Evolutionary conservation across 2,113 vertebrate species (phyloP), one percentile per base, ranked within the genome.

Genomic region (Clarias gariepinus): DNA sequence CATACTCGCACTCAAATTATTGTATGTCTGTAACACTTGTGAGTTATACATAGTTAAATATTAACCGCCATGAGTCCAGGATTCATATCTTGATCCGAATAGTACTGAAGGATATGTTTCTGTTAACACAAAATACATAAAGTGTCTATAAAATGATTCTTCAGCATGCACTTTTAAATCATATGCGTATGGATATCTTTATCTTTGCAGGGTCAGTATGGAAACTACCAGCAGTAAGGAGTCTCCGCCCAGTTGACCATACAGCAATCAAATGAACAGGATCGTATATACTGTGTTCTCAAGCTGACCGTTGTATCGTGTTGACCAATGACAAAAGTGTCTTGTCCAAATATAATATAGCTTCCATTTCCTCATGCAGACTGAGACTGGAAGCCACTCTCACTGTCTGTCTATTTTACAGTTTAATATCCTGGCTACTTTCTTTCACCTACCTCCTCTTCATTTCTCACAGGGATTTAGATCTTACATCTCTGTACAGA

Each of bases 141-240:
- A 47, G 47, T 30, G 13, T 28, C 21, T n/a, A 8, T 4, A 7
- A 69, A 33, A 69, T 3, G 0, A 69, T 33, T 30, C 33, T 18
- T n/a, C 28, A 66, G 0, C 68, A 15, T 53, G 33, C 28, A 25
- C 12, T 82, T 52, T 23, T 63, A 8, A 77, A 3, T 57, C 55
- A 0, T 0, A 3, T 57, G 41, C 19, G 78, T 91, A 88, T 76
- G 13, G 6, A 6, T 80, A 36, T 91, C 86, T 18, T 94, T 80
- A 23, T 79, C 90, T 91, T 91, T 87, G 76, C 85, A 99, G 97
- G 96, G 97, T 93, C 97, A 98, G 86, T 99, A 97, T 87, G 97
- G 97, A 91, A 98, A 97, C 92, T 98, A 97, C 94, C 97, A 97
- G 95, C 96, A 97, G 93, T 98, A 95, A 96, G 71, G 87, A 30